A percentile compares a stretch with the other conserved stretches of the same genome.
phyloP scores from a whole-genome alignment of 64 coral and sea anemone genomes.

The Pocillopora damicornis region DNA sequence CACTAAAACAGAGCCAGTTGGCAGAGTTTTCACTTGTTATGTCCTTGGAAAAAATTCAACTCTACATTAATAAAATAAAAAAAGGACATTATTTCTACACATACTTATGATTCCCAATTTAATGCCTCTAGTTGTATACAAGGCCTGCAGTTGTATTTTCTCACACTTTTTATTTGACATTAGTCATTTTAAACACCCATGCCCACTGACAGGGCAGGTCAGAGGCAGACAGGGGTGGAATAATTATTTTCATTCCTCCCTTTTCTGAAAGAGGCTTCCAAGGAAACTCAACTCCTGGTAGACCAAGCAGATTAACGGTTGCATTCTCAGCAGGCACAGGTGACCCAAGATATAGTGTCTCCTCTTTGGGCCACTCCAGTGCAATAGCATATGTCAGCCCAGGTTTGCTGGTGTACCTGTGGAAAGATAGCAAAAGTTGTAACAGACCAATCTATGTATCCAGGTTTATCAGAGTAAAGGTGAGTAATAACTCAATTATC shows the following conservation, averaged over 20 bases:
- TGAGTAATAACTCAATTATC: too few species aligned
- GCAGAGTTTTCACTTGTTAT: too few species aligned
- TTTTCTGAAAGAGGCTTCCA: not conserved
- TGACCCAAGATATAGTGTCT: conserved; percentile 1
- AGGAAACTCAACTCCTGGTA: conserved; percentile 7
- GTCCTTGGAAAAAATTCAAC: too few species aligned
- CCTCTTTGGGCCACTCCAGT: conserved; percentile 20
- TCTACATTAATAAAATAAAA: too few species aligned
- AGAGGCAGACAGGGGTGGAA: not conserved
- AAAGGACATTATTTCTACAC: too few species aligned
- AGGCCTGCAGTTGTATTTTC: not conserved
- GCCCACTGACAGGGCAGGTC: conserved; percentile 35
- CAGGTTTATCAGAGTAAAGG: too few species aligned
- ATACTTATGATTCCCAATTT: not conserved
- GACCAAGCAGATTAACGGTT: conserved; percentile 12
- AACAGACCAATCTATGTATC: not conserved
- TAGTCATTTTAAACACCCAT: conserved; percentile 42
- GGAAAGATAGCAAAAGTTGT: not conserved
- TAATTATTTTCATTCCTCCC: not conserved
- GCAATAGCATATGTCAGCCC: conserved; percentile 11
- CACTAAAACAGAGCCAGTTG: too few species aligned
- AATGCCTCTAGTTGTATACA: too few species aligned
- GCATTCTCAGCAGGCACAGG: not conserved
- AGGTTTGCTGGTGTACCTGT: conserved; percentile 36
- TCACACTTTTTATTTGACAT: not conserved